These are phyloP conservation scores for Kryphioiulus occultus DNA, from an alignment of 2,888 invertebrate genomes.

Conservation along the genomic window DNA sequence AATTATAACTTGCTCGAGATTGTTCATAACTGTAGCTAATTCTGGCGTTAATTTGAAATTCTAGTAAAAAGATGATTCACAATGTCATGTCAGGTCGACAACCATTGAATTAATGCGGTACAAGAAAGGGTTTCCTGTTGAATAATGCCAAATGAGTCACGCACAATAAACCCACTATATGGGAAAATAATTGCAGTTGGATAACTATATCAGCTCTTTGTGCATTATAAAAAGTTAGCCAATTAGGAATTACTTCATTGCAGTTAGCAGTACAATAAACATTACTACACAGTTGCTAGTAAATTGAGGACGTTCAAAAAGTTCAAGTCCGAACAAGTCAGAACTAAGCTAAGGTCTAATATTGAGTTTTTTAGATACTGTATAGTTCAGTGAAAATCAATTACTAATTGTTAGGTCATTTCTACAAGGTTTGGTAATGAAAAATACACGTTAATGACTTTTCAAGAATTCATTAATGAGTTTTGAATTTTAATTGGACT, in stretches of 20 bases:
- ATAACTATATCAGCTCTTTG: neutral
- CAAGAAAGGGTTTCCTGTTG: conserved; percentile 32
- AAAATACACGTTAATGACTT: too few relatives aligned
- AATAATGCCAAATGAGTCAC: conserved; percentile 1
- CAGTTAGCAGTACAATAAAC: neutral
- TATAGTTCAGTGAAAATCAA: too few relatives aligned
- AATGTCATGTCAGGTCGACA: neutral
- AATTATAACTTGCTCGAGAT: too few relatives aligned
- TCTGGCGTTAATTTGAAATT: neutral
- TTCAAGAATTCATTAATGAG: too few relatives aligned
- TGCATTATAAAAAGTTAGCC: neutral
- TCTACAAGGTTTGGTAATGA: too few relatives aligned
- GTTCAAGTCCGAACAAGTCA: too few relatives aligned
- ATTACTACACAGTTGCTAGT: neutral
- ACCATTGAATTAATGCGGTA: neutral
- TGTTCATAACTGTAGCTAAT: neutral
- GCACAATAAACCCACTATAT: neutral
- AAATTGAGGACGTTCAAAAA: neutral
- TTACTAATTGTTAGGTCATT: too few relatives aligned
- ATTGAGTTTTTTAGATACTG: too few relatives aligned
- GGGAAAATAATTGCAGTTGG: neutral
- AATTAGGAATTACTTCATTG: neutral
- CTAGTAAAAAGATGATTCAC: neutral
- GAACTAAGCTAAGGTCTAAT: too few relatives aligned
- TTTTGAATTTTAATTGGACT: too few relatives aligned